Evolutionary conservation across 2,113 vertebrate species (phyloP).

Genomic region (Misgurnus mizolepis): DNA sequence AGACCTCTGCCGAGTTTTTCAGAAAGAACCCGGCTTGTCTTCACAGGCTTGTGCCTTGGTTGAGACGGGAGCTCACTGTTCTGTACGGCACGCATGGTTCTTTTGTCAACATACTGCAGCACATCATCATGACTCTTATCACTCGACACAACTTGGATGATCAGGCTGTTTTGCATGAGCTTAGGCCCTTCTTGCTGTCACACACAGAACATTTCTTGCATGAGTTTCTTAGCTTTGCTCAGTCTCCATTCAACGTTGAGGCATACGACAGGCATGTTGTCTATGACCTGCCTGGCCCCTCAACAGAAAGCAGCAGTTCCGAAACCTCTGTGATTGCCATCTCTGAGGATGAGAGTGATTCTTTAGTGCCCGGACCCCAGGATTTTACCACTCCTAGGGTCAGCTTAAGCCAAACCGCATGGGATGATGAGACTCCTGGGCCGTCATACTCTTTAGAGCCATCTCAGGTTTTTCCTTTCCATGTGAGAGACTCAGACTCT

Average conservation of each 20-base stretch:
- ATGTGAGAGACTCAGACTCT: constrained; percentile 76
- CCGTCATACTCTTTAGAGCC: constrained; percentile 83
- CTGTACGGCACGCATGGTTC: constrained; percentile 88
- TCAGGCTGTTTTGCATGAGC: constrained; percentile 82
- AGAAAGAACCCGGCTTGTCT: constrained; percentile 89
- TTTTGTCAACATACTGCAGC: constrained; percentile 89
- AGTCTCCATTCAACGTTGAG: constrained; percentile 92
- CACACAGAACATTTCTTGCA: constrained; percentile 93
- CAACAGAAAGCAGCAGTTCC: constrained; percentile 81
- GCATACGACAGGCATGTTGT: constrained; percentile 90
- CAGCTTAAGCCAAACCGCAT: constrained; percentile 76
- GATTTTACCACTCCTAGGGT: constrained; percentile 66
- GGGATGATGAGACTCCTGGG: constrained; percentile 96
- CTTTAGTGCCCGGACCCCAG: constrained; percentile 54
- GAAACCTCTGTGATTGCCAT: constrained; percentile 88
- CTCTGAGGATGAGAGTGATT: constrained; percentile 80
- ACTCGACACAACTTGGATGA: constrained; percentile 86
- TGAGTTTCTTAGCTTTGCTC: constrained; percentile 91
- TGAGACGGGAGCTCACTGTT: constrained; percentile 88
- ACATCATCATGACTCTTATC: constrained; percentile 90
- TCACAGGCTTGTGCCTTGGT: constrained; percentile 89
- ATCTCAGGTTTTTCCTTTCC: constrained; percentile 60
- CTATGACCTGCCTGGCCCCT: constrained; percentile 87
- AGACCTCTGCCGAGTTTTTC: constrained; percentile 91
- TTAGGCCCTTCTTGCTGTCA: constrained; percentile 86